Base-by-base conservation (phyloP, 2,888 invertebrate genomes). In the Osmoderma eremita region DNA sequence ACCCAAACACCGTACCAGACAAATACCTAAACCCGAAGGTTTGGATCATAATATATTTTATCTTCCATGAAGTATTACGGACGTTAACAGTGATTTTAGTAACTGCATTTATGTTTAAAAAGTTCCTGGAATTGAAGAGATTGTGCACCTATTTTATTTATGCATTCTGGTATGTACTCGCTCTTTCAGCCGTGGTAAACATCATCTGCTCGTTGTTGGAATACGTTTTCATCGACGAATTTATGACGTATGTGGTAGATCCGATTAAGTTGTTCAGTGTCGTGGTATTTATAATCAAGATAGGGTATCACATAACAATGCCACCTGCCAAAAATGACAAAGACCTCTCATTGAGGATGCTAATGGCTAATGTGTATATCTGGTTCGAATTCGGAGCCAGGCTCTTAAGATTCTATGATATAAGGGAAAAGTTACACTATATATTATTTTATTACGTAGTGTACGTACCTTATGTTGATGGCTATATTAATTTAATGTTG, bases 321-420 rank as follows among this genome's bases (percentile, higher is more conserved):
- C 36, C 15, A 6, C 48, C 12, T 41, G 56, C 45, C 10, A 17
- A 48, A 30, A 45, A 48, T n/a, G 58, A 61, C 12, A 45, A 61
- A 15, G 30, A 30, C n/a, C 15, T 13, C 10, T 5, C n/a, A 15
- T 45, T 61, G 17, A 61, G 58, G 12, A 61, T 61, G 30, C 12
- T 45, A 17, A 61, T 61, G 30, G 45, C 45, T 30, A 45, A 30
- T 45, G 30, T 24, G n/a, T 61, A 61, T 18, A 45, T 48, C 12
- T 3, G 17, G 8, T 15, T 45, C 12, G 30, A 61, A n/a, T 61
- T 61, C 4, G 3, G 10, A 6, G 20, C 30, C 5, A 45, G 58
- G 58, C 18, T 61, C 17, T 30, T 48, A 2, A 15, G 30, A 24
- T 22, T 61, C 15, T 24, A 45, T 1, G 12, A 30, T 12, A 22